phyloP scores from a whole-genome alignment of 2,888 invertebrate genomes.

The Netelia virgata region DNA sequence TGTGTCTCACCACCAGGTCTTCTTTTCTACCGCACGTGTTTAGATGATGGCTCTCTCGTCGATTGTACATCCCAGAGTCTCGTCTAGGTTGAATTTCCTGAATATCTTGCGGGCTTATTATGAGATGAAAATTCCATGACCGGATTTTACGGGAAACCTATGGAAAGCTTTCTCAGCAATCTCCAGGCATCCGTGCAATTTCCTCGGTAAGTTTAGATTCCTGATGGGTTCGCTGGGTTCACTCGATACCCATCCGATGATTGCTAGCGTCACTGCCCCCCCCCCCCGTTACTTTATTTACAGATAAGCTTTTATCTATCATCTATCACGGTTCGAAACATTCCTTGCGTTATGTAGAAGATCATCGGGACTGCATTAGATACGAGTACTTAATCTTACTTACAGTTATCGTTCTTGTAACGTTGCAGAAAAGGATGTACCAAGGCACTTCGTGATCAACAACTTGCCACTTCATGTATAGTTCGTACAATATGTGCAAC shows the following conservation, averaged over 20 bases:
- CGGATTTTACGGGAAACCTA: slow-evolving; percentile 19
- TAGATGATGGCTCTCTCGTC: not conserved
- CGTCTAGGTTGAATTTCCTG: slow-evolving; percentile 8
- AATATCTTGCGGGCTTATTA: slow-evolving; percentile 24
- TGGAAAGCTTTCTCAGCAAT: slow-evolving; percentile 48
- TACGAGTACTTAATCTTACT: not conserved
- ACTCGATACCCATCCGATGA: slow-evolving; percentile 77
- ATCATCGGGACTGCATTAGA: not conserved
- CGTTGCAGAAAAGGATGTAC: not conserved
- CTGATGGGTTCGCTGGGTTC: slow-evolving; percentile 76
- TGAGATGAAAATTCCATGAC: slow-evolving; percentile 5
- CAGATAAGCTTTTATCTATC: slow-evolving; percentile 73
- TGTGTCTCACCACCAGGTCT: slow-evolving; percentile 25
- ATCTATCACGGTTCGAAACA: slow-evolving; percentile 19
- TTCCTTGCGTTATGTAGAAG: slow-evolving; percentile 7
- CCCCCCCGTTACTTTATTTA: slow-evolving; percentile 65
- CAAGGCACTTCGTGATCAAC: too few relatives aligned
- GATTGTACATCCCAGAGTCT: slow-evolving; percentile 12
- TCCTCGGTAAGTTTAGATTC: slow-evolving; percentile 68
- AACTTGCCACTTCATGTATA: not conserved
- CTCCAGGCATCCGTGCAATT: slow-evolving; percentile 61
- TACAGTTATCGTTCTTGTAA: not conserved
- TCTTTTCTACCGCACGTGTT: not conserved
- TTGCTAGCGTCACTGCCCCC: slow-evolving; percentile 77
- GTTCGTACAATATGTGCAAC: not conserved